Base-by-base conservation (phyloP, 2,888 invertebrate genomes). In the Chorisops tibialis region DNA sequence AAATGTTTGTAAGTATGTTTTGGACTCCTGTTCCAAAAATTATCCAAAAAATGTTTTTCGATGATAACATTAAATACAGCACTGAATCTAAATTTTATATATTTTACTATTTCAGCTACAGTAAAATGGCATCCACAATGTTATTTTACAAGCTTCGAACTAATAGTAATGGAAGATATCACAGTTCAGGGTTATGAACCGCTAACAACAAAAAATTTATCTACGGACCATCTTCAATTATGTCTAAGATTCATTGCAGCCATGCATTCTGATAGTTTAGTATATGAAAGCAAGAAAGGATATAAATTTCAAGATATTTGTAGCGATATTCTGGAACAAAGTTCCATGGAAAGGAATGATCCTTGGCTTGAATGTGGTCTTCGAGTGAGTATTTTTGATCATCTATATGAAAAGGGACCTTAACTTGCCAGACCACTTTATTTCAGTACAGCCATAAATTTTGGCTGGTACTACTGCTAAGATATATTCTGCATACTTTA, bases 351-450 rank as follows among this genome's bases (percentile, higher is more conserved):
- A 19, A 14, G 4, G n/a, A 38, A 63, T 11, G 41, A 51, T 14
- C 49, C 43, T 19, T 56, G 60, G 63, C n/a, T 50, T 38, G 35
- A 22, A 49, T 19, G 45, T 30, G 63, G 60, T 18, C n/a, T 60
- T 3, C 16, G n/a, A 37, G 63, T 63, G 50, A 43, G 39, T 19
- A 37, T 16, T 35, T 14, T 12, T 5, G n/a, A n/a, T n/a, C n/a
- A n/a, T n/a, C n/a, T n/a, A n/a, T n/a, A n/a, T n/a, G n/a, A n/a
- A n/a, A n/a, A n/a, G n/a, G n/a, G n/a, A n/a, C n/a, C n/a, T n/a
- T n/a, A n/a, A n/a, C n/a, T n/a, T n/a, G n/a, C n/a, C n/a, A n/a
- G n/a, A n/a, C n/a, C n/a, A n/a, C n/a, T n/a, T n/a, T n/a, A n/a
- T n/a, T n/a, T n/a, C n/a, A n/a, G n/a, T n/a, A n/a, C n/a, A n/a